Evolutionary conservation across 1,140 invertebrate genomes (phyloP).

Genomic region (Lasioglossum baleicum): DNA sequence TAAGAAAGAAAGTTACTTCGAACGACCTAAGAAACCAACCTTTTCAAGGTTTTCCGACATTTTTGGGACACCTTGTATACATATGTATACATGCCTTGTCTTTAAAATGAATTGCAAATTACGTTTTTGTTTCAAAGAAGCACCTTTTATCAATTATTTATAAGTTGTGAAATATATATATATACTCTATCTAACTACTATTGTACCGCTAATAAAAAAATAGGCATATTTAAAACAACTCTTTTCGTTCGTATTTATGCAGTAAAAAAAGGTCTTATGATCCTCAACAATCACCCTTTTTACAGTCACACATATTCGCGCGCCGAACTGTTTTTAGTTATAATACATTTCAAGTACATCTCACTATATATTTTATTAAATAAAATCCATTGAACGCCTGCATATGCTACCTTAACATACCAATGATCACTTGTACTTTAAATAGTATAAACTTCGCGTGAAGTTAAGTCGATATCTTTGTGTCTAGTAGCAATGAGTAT

Average conservation of each 20-base stretch:
- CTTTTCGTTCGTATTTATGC: conserved; percentile 47
- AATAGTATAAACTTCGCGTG: conserved; percentile 24
- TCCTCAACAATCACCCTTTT: conserved; percentile 4
- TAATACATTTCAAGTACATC: conserved; percentile 39
- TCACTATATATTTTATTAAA: conserved; percentile 50
- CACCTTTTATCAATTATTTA: conserved; percentile 74
- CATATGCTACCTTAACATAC: conserved; percentile 19
- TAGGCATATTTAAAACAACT: conserved; percentile 66
- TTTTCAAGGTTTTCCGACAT: too few relatives aligned
- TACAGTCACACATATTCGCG: conserved; percentile 33
- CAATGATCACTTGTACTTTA: conserved; percentile 30
- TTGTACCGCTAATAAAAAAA: conserved; percentile 73
- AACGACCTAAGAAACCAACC: too few relatives aligned
- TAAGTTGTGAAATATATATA: conserved; percentile 70
- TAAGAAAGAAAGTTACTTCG: too few relatives aligned
- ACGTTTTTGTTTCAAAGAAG: conserved; percentile 59
- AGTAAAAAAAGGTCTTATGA: conserved; percentile 47
- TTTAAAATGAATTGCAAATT: conserved; percentile 50
- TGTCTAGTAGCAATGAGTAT: conserved; percentile 41
- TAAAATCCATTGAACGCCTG: conserved; percentile 45
- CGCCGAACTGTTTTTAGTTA: conserved; percentile 20
- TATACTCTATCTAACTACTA: conserved; percentile 44
- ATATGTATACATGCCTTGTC: conserved; percentile 47
- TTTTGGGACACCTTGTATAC: background rate
- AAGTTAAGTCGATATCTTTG: conserved; percentile 22